Percentiles rank a stretch among this genome's conserved stretches.
These are phyloP conservation scores for Chouioia cunea DNA, from an alignment of 2,888 invertebrate species.

Conservation along the genomic window DNA sequence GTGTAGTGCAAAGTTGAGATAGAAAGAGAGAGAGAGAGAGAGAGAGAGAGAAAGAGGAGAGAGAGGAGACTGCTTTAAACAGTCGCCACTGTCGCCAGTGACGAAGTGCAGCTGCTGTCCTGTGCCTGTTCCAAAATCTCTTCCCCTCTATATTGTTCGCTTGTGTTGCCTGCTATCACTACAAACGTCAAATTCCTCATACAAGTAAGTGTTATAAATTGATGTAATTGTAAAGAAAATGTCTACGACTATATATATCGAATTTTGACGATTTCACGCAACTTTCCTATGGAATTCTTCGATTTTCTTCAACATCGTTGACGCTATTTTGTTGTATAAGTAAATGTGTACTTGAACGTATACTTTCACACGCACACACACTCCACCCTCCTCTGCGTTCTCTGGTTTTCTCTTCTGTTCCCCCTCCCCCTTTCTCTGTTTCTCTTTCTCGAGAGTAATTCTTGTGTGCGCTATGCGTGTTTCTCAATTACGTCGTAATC, in stretches of 20 bases:
- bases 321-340: not conserved
- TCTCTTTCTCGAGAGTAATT: not conserved
- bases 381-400: too few relatives aligned
- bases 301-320: not conserved
- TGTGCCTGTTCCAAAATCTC: slow-evolving; percentile 11
- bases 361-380: slow-evolving; percentile 13
- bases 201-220: slow-evolving; percentile 15
- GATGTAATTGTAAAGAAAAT: not conserved
- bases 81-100: not conserved
- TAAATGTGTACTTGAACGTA: not conserved
- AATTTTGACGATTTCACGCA: not conserved
- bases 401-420: not conserved
- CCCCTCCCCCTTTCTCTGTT: slow-evolving; percentile 1
- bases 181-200: not conserved
- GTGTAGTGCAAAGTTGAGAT: not conserved
- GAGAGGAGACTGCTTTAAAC: slow-evolving; percentile 15
- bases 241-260: not conserved
- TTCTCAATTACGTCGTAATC: slow-evolving; percentile 40
- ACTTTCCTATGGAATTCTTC: slow-evolving; percentile 9
- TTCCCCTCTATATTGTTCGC: not conserved
- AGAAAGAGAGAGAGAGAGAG: slow-evolving; percentile 1
- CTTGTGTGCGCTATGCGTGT: slow-evolving; percentile 2
- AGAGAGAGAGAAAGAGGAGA: not conserved
- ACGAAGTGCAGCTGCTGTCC: slow-evolving; percentile 3
- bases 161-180: not conserved